phyloP scores from a whole-genome alignment of 2,888 invertebrate species.

The Cephalotes varians region DNA sequence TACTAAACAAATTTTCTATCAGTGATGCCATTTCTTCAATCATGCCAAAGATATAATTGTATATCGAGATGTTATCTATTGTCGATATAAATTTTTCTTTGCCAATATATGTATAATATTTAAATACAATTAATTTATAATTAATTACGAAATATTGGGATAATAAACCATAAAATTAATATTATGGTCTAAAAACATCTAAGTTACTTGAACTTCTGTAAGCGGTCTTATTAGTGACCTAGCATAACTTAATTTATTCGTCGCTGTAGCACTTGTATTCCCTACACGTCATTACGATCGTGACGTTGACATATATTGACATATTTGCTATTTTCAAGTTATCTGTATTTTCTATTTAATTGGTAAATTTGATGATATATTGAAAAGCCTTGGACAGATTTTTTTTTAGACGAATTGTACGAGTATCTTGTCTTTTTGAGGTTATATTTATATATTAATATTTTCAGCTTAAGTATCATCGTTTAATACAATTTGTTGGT shows the following conservation, averaged over 20 bases:
- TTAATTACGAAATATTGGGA: neutral
- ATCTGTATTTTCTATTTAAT: neutral
- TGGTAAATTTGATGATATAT: neutral
- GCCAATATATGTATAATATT: neutral
- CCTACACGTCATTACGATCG: constrained; percentile 8
- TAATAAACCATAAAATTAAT: neutral
- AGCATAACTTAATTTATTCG: neutral
- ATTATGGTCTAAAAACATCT: neutral
- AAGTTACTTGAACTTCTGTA: neutral
- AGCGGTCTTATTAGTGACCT: neutral
- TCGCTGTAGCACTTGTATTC: neutral
- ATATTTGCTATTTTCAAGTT: neutral
- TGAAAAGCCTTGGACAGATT: neutral
- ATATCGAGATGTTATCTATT: neutral
- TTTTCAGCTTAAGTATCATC: neutral
- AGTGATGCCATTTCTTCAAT: no score
- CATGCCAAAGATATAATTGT: neutral
- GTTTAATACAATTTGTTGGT: neutral
- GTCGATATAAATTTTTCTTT: neutral
- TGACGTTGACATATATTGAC: constrained; percentile 2
- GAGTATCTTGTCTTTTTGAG: neutral
- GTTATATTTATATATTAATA: constrained; percentile 12
- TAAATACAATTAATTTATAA: no score
- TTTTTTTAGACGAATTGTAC: neutral
- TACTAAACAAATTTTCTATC: no score